Base-by-base conservation (phyloP, 2,113 vertebrate genomes). In the Myiozetetes cayanensis region DNA sequence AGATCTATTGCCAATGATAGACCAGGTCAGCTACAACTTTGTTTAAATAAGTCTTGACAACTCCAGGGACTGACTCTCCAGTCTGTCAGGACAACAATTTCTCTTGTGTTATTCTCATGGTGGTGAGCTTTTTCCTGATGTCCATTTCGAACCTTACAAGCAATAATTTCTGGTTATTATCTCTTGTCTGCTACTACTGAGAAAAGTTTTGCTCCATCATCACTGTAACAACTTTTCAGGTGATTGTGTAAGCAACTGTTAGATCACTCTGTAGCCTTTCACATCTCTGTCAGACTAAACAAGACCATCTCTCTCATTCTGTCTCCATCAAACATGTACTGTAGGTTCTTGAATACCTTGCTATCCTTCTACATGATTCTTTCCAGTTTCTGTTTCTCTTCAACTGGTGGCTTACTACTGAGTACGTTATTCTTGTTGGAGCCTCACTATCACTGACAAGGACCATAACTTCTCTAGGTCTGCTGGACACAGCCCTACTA, bases 311-410 rank as follows among this genome's bases (percentile, higher is more conserved):
- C 5, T 53, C 16, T 27, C 5, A 58, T 17, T 4, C 2, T 35
- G 9, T 44, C 39, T 76, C 16, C 58, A n/a, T 61, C 24, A 82
- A 33, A 35, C 2, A 20, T 8, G 2, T n/a, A 31, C 4, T 47
- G 12, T 17, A 25, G 2, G 3, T 39, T 71, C 41, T 62, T 52
- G 22, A 74, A 49, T 13, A 74, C 19, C 37, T 80, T 77, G 16
- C 2, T 52, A 2, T 31, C 12, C 19, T 31, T 85, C 13, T 14
- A 14, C 1, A 0, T 14, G 10, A 47, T 61, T 31, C 12, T 35
- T 72, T 44, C 8, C 11, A 47, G 14, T 61, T 72, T 78, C 15
- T 8, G 1, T 55, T 70, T 75, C 21, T 82, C 6, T 68, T 90
- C 28, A 65, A 0, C 4, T 47, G 27, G 4, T 6, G 10, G 6